Percentiles rank a stretch among this genome's conserved stretches.
Evolutionary conservation across 1,140 invertebrate species (phyloP).

Genomic region (Thaumatotibia leucotreta): DNA sequence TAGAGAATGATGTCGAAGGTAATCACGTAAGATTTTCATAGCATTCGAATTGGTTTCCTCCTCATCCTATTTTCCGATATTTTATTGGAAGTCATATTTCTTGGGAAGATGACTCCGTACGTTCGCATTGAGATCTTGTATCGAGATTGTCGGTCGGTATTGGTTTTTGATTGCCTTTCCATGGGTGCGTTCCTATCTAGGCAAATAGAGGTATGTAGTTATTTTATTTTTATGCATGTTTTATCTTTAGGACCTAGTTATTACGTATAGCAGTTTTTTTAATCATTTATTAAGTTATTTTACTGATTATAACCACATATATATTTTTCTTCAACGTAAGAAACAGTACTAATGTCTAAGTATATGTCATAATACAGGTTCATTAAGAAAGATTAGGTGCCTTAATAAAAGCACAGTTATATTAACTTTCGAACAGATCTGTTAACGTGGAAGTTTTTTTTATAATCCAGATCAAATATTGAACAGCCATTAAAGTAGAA

Average conservation of each 20-base stretch:
- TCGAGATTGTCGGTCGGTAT: slow-evolving; percentile 55
- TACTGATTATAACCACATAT: too few species aligned
- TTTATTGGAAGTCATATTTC: slow-evolving; percentile 70
- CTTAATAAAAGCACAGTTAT: too few species aligned
- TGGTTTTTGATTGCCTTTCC: slow-evolving; percentile 59
- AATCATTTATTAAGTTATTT: too few species aligned
- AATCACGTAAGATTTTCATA: neutral
- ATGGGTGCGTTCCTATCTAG: slow-evolving; percentile 11
- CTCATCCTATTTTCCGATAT: slow-evolving; percentile 60
- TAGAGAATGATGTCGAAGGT: neutral
- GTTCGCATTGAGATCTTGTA: slow-evolving; percentile 50
- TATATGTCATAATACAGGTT: too few species aligned
- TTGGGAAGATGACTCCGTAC: slow-evolving; percentile 46
- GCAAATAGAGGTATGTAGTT: neutral
- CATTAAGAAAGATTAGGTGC: too few species aligned
- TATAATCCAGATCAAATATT: too few species aligned
- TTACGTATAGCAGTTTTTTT: neutral
- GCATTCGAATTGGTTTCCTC: slow-evolving; percentile 43
- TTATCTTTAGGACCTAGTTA: neutral
- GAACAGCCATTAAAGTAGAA: slow-evolving; percentile 14
- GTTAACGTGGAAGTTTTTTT: neutral
- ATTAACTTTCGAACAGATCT: too few species aligned
- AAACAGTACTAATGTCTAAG: too few species aligned
- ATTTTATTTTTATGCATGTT: neutral
- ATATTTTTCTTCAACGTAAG: too few species aligned